Base-by-base conservation (phyloP, 2,113 vertebrate species). In the Neodontobutis hainanensis region DNA sequence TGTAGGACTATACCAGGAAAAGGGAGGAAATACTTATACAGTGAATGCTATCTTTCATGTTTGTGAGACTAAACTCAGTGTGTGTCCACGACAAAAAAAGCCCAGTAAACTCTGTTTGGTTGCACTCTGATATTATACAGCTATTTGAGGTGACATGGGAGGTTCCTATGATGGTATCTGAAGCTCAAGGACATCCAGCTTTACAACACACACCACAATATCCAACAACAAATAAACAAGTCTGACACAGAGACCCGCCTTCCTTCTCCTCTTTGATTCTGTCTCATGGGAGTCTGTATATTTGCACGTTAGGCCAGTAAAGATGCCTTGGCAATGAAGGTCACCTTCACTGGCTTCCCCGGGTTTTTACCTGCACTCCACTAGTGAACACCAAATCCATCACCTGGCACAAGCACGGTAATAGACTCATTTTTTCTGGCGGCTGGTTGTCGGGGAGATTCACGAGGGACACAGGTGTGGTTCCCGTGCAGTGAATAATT, bases 401-500 rank as follows among this genome's bases (percentile, higher is more conserved):
- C 92, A 92, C 90, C 84, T 86, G 89, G 88, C 82, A 78, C 82
- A 78, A 51, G 78, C 79, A 75, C 82, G 88, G 86, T 90, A 89
- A 91, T 90, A 76, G 87, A 86, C 87, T 86, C 86, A 85, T 89
- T 90, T 89, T 90, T 86, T 83, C 72, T 74, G 69, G 64, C 46
- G 58, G 67, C 67, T 75, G 74, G 75, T 89, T 90, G 90, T 89
- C 82, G 63, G 83, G 47, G 74, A 71, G 83, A 85, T 77, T 85
- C 90, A 87, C 87, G 10, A 68, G 91, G 92, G 92, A 92, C 90
- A 81, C 87, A 86, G 90, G 89, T 90, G 92, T 78, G 77, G 76
- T 88, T 90, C 84, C 82, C 45, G 85, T 10, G 72, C 78, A 61
- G 91, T 92, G 91, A 92, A 88, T 92, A 91, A 92, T 91, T 89